Percentiles rank a stretch among this genome's conserved stretches.
Conservation (phyloP, 1,140 invertebrate species). For the Papilio machaon region DNA sequence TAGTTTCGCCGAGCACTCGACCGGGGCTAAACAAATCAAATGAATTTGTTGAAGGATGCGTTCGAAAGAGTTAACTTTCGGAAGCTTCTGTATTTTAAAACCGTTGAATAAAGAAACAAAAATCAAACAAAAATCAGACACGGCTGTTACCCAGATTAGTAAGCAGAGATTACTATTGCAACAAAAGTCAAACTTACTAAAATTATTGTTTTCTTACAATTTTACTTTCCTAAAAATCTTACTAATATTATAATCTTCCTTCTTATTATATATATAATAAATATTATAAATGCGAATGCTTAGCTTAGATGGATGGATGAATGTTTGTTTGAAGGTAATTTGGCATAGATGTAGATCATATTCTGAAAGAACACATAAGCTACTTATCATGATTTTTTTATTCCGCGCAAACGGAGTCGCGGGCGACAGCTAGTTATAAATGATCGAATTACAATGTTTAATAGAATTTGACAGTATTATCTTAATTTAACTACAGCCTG, state of each 20-base stretch:
- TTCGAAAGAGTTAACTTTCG: slow-evolving; percentile 50
- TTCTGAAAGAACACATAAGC: too few relatives aligned
- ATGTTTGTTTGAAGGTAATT: too few relatives aligned
- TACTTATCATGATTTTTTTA: too few relatives aligned
- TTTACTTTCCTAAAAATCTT: not conserved
- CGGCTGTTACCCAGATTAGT: too few relatives aligned
- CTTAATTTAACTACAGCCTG: not conserved
- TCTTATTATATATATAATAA: too few relatives aligned
- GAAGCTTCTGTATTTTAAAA: slow-evolving; percentile 46
- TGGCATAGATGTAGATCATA: too few relatives aligned
- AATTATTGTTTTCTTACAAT: not conserved
- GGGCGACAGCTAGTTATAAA: too few relatives aligned
- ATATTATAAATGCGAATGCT: too few relatives aligned
- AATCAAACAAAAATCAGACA: not conserved
- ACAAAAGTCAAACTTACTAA: not conserved
- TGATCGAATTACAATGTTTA: not conserved
- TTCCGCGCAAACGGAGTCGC: too few relatives aligned
- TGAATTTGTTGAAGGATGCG: slow-evolving; percentile 45
- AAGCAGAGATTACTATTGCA: too few relatives aligned
- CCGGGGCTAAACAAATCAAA: slow-evolving; percentile 52
- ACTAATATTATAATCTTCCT: too few relatives aligned
- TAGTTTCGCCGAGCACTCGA: slow-evolving; percentile 14
- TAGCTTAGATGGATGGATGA: too few relatives aligned
- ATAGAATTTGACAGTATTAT: not conserved
- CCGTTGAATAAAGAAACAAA: slow-evolving; percentile 18